Base-by-base conservation (phyloP, 2,113 vertebrate species). In the Archocentrus centrarchus region DNA sequence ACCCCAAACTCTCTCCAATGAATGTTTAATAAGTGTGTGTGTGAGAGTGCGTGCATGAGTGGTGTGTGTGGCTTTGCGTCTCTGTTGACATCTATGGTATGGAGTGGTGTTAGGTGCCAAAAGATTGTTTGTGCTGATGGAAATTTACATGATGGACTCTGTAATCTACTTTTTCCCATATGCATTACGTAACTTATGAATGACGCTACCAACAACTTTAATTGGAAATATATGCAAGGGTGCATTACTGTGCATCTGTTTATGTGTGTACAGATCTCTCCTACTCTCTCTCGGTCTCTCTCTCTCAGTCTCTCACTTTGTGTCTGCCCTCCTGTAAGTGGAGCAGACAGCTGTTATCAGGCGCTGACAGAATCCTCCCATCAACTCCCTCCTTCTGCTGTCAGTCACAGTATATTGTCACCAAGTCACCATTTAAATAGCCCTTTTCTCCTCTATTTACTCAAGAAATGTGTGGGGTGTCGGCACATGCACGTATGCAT, bases 291-390 rank as follows among this genome's bases (percentile, higher is more conserved):
- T 84, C 41, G 62, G 24, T 83, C 76, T 79, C 75, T 75, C 82
- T 88, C 90, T 7, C 35, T 35, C 4, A 5, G 1, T 35, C 37
- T 91, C 86, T 80, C 27, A 73, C 73, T 81, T 75, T 81, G 80
- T 80, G 66, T 88, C 90, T 90, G n/a, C 24, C 68, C 87, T 76
- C 61, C 79, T 18, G 8, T 87, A 85, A 90, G 87, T 89, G 90
- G 88, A 91, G 85, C 86, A 78, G 90, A 92, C 93, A 93, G 92
- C 93, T 93, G 92, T 95, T 94, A 95, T 95, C 93, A 92, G 91
- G 90, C 84, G 75, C 91, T 91, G 87, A 93, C 93, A 94, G 93
- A 91, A 92, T 90, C 86, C 89, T 88, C 84, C 91, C 90, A 93
- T 93, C 90, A 92, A 59, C 90, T 89, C 86, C 85, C 80, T 89